Percentiles rank a stretch among this genome's conserved stretches.
Evolutionary conservation across 2,113 vertebrate genomes (phyloP).

Genomic region (Leptobrachium leishanense): DNA sequence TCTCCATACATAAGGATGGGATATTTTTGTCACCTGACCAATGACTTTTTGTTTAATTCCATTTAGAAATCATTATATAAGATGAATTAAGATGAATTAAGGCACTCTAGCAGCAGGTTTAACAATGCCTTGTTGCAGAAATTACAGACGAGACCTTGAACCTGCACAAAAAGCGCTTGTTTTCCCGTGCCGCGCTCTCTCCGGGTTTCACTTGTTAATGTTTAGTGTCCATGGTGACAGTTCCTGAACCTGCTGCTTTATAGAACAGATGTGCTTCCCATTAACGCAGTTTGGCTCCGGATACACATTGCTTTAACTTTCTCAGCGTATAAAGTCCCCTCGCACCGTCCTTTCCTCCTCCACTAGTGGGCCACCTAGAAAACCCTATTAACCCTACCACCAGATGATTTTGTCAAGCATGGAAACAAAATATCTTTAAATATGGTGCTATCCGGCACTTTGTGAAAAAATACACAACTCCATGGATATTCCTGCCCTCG

Average conservation of each 20-base stretch:
- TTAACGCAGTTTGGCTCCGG: background rate
- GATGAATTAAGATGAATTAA: too few species aligned
- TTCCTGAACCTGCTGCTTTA: background rate
- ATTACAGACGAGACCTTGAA: too few species aligned
- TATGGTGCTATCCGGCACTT: too few species aligned
- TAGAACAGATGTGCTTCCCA: background rate
- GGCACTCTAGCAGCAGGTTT: too few species aligned
- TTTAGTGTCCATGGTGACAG: conserved; percentile 31
- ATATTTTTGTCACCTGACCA: background rate
- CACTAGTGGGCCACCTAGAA: background rate
- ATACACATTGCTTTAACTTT: background rate
- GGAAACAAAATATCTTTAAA: too few species aligned
- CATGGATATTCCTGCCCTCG: too few species aligned
- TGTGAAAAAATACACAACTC: too few species aligned
- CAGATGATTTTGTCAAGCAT: too few species aligned
- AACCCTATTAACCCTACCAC: too few species aligned
- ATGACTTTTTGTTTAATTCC: background rate
- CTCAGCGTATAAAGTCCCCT: background rate
- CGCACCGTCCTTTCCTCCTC: background rate
- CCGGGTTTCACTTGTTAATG: conserved; percentile 1
- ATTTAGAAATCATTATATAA: background rate
- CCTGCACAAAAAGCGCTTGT: too few species aligned
- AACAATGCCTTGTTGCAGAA: too few species aligned
- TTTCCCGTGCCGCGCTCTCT: background rate
- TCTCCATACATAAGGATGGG: background rate